A percentile compares a stretch with the other conserved stretches of the same genome.
These are phyloP conservation scores for Drosophila arawakana DNA, from an alignment of 1,140 invertebrate species.

Conservation along the genomic window DNA sequence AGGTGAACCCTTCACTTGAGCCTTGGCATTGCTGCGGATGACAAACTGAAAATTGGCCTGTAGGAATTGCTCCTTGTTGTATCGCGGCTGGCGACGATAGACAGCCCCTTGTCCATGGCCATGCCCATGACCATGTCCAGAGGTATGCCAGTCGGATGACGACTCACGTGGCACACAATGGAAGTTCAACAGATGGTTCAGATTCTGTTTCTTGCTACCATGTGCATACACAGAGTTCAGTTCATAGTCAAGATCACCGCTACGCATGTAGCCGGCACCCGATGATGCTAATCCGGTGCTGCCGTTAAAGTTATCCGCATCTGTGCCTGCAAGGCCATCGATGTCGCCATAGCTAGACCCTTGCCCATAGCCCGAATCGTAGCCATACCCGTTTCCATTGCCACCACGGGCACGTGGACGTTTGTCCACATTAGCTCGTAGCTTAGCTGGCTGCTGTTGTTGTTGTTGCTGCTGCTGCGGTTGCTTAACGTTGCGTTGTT, in stretches of 20 bases:
- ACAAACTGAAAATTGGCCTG: slow-evolving; percentile 99
- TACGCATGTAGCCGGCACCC: slow-evolving; percentile 59
- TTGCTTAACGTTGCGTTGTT: slow-evolving; percentile 53
- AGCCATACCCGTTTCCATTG: slow-evolving; percentile 21
- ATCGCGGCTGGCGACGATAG: slow-evolving; percentile 86
- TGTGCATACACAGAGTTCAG: slow-evolving; percentile 91
- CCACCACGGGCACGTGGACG: slow-evolving; percentile 66
- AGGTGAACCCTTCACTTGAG: slow-evolving; percentile 90
- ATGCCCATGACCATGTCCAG: slow-evolving; percentile 40
- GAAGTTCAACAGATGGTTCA: slow-evolving; percentile 96
- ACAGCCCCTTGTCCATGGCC: slow-evolving; percentile 72
- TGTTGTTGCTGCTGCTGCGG: slow-evolving; percentile 47
- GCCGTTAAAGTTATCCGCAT: slow-evolving; percentile 59
- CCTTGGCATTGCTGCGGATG: slow-evolving; percentile 89
- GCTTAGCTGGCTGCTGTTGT: slow-evolving; percentile 62
- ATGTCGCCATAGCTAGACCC: slow-evolving; percentile 36
- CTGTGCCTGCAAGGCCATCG: slow-evolving; percentile 45
- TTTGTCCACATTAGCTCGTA: slow-evolving; percentile 81
- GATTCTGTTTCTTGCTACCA: slow-evolving; percentile 95
- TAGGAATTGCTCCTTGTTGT: slow-evolving; percentile 96
- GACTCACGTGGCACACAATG: slow-evolving; percentile 89
- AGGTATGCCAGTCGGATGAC: slow-evolving; percentile 42
- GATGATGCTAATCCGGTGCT: slow-evolving; percentile 67
- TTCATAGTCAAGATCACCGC: slow-evolving; percentile 87
- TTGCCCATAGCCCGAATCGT: slow-evolving; percentile 24